Conservation (phyloP, 2,797 vertebrate genomes). For the Fringilla coelebs region DNA sequence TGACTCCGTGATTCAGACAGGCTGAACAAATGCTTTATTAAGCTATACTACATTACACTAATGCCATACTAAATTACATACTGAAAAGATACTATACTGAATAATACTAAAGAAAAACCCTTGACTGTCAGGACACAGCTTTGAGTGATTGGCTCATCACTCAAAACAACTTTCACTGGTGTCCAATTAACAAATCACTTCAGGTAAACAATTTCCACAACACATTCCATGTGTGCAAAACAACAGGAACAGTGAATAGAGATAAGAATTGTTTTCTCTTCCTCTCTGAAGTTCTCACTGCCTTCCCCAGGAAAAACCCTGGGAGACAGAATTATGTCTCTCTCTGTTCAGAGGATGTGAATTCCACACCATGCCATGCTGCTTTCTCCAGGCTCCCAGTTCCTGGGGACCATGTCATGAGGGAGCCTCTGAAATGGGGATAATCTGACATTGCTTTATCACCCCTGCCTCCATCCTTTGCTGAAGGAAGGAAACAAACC, state of each 20-base stretch:
- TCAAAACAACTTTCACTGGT: background rate
- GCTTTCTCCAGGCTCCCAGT: background rate
- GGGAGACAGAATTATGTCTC: background rate
- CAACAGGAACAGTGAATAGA: background rate
- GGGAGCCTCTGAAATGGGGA: background rate
- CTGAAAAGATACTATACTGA: background rate
- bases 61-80: background rate
- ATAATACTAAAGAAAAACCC: background rate
- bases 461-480: background rate
- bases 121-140: background rate
- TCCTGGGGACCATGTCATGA: fast-evolving
- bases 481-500: background rate
- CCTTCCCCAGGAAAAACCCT: background rate
- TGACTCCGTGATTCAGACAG: background rate
- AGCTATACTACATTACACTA: background rate
- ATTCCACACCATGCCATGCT: fast-evolving
- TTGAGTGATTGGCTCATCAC: background rate
- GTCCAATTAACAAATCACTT: background rate
- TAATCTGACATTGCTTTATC: background rate
- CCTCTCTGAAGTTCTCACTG: background rate
- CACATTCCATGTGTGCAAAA: background rate
- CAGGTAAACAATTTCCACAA: background rate
- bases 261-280: background rate
- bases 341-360: background rate
- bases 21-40: background rate